These are phyloP conservation scores for Turdus rufiventris DNA, from an alignment of 2,113 vertebrate genomes.

Conservation along the genomic window DNA sequence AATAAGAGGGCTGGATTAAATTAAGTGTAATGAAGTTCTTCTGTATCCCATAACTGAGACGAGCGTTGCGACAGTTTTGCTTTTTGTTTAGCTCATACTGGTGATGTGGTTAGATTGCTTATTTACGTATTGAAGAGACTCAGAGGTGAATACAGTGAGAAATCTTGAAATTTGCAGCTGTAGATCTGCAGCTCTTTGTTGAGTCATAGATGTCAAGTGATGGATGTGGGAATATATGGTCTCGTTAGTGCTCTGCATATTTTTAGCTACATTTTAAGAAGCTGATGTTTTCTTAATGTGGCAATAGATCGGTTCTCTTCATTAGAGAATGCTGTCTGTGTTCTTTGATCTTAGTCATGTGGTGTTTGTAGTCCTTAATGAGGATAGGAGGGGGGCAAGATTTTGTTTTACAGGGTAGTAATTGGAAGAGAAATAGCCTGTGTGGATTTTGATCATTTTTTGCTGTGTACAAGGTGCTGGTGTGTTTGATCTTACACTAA, in stretches of 20 bases:
- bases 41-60: neutral
- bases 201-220: neutral
- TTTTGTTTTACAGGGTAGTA: neutral
- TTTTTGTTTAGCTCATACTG: neutral
- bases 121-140: neutral
- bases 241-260: neutral
- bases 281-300: neutral
- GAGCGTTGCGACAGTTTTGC: neutral
- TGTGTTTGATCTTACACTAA: neutral
- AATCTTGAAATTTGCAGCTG: neutral
- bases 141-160: neutral
- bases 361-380: neutral
- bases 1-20: neutral
- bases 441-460: neutral
- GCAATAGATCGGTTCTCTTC: neutral
- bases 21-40: neutral
- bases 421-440: neutral
- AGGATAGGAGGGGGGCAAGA: neutral
- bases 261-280: neutral
- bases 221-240: neutral
- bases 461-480: neutral
- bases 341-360: constrained; percentile 4
- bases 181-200: neutral
- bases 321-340: neutral
- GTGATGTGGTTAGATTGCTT: neutral